Conservation (phyloP, 2,113 vertebrate genomes). For the Myotis yumanensis region DNA sequence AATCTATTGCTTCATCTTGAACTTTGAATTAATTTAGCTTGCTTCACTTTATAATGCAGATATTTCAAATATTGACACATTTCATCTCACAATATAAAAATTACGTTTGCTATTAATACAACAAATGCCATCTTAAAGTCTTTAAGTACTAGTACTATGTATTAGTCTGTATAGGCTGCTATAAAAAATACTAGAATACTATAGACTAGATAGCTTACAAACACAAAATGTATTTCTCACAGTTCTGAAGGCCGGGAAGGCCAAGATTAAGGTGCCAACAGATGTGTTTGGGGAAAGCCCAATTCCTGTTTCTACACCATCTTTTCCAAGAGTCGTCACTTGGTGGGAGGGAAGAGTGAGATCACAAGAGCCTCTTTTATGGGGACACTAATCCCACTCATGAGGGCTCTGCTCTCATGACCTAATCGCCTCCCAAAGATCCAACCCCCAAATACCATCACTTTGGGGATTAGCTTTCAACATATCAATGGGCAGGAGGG, state of each 20-base stretch:
- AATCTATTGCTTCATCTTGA: neutral
- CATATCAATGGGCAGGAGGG: neutral
- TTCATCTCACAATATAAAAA: neutral
- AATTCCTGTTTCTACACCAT: neutral
- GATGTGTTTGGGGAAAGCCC: neutral
- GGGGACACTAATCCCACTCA: neutral
- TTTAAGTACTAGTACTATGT: neutral
- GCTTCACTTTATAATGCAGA: neutral
- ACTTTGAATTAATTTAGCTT: neutral
- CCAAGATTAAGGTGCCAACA: too few relatives aligned
- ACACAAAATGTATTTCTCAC: neutral
- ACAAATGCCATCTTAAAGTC: neutral
- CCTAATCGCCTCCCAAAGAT: too few relatives aligned
- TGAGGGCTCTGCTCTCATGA: neutral
- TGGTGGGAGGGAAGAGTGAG: neutral
- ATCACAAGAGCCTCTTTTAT: neutral
- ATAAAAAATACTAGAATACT: neutral
- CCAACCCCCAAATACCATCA: too few relatives aligned
- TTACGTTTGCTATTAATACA: neutral
- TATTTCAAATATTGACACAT: neutral
- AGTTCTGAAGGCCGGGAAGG: too few relatives aligned
- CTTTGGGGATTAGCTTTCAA: too few relatives aligned
- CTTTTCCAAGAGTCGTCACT: neutral
- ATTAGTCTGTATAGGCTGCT: neutral
- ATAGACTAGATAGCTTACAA: neutral